These are phyloP conservation scores for Paedocypris sp. DNA, from an alignment of 2,113 vertebrate genomes.

Conservation along the genomic window DNA sequence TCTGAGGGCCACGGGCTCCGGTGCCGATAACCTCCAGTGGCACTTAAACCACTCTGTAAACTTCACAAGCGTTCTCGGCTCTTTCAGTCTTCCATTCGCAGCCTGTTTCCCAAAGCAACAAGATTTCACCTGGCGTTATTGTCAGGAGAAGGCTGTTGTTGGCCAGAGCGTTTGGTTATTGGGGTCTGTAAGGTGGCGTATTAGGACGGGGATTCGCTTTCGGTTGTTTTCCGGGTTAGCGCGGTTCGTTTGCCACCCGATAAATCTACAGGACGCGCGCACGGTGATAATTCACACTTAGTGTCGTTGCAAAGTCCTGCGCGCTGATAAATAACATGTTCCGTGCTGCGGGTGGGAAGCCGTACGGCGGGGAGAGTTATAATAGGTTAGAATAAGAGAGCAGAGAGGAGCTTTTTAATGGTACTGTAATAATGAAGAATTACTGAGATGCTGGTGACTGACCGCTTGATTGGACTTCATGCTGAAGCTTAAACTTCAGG, in stretches of 20 bases:
- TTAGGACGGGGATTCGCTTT: too few relatives aligned
- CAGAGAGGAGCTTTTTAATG: too few relatives aligned
- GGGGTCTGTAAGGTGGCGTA: too few relatives aligned
- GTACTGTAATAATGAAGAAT: too few relatives aligned
- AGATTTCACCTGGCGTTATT: neutral
- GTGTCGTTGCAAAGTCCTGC: neutral
- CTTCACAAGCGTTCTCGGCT: constrained; percentile 12
- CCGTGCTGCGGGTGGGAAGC: too few relatives aligned
- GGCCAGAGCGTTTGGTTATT: neutral
- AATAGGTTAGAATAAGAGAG: too few relatives aligned
- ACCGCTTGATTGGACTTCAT: too few relatives aligned
- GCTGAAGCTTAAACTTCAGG: too few relatives aligned
- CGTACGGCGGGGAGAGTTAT: too few relatives aligned
- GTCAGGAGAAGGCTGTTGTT: neutral
- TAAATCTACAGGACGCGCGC: neutral
- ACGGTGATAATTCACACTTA: constrained; percentile 17
- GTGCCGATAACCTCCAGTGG: constrained; percentile 25
- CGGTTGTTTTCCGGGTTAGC: neutral
- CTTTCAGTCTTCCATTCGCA: neutral
- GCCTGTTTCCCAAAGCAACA: constrained; percentile 3
- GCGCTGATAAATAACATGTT: constrained; percentile 24
- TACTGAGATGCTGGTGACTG: too few relatives aligned
- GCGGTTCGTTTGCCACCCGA: neutral
- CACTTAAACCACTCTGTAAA: constrained; percentile 32
- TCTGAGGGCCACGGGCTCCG: constrained; percentile 5